phyloP scores from a whole-genome alignment of 1,140 invertebrate genomes.

The Cotesia vestalis region DNA sequence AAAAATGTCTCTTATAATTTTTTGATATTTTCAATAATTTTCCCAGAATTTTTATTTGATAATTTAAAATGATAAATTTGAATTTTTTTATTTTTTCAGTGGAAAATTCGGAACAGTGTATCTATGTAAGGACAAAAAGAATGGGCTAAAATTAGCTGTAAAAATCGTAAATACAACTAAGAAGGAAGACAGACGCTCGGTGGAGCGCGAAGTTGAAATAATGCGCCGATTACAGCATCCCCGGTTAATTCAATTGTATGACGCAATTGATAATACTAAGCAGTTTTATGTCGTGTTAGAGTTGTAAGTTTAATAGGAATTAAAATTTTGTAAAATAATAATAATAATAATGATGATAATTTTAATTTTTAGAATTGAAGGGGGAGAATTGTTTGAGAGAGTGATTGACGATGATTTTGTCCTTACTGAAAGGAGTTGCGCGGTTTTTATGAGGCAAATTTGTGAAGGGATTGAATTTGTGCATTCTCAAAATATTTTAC shows the following conservation, averaged over 20 bases:
- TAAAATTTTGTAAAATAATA: too few relatives aligned
- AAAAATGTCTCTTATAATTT: too few relatives aligned
- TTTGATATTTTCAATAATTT: too few relatives aligned
- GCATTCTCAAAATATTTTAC: conserved; percentile 91
- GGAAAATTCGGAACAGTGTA: conserved; percentile 99
- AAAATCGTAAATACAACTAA: conserved; percentile 90
- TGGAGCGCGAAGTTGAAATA: conserved; percentile 95
- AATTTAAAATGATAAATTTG: not conserved
- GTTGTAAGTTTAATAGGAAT: conserved; percentile 78
- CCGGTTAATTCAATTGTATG: conserved; percentile 93
- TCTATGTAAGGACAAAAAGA: conserved; percentile 85
- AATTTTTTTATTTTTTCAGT: conserved; percentile 67
- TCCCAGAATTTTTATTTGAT: not conserved
- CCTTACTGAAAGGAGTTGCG: conserved; percentile 93
- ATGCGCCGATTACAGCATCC: conserved; percentile 95
- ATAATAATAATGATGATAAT: conserved; percentile 41
- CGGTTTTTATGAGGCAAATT: conserved; percentile 96
- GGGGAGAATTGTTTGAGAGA: conserved; percentile 96
- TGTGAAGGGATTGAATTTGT: conserved; percentile 97
- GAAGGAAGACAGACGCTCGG: conserved; percentile 88
- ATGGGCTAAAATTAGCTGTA: conserved; percentile 84
- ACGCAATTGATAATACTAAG: conserved; percentile 91
- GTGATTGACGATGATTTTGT: conserved; percentile 98
- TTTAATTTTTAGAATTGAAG: conserved; percentile 81
- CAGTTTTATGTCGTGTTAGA: conserved; percentile 95